phyloP scores from a whole-genome alignment of 2,113 vertebrate species.

The Lophotis ruficrista region DNA sequence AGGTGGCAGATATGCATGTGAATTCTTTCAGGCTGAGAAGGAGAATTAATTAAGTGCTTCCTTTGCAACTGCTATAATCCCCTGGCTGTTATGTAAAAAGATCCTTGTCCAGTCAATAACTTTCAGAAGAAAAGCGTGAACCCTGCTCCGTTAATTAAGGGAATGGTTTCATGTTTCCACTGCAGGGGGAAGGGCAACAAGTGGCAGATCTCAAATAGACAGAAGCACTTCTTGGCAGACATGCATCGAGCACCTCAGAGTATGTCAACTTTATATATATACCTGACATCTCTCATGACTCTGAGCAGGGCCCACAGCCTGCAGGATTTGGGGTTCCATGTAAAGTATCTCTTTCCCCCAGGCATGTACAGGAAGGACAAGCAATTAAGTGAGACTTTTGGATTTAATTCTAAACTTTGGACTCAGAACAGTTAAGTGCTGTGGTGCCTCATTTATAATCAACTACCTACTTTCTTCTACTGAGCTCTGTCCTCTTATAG shows the following conservation, averaged over 20 bases:
- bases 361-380: not conserved
- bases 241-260: not conserved
- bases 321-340: not conserved
- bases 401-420: not conserved
- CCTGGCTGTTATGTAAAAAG: not conserved
- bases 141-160: not conserved
- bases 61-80: not conserved
- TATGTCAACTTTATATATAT: not conserved
- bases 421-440: not conserved
- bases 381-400: not conserved
- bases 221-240: not conserved
- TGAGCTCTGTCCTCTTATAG: not conserved
- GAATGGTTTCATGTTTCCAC: not conserved
- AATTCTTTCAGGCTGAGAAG: slow-evolving; percentile 15
- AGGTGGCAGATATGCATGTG: not conserved
- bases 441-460: not conserved
- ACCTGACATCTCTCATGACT: not conserved
- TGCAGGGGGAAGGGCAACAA: not conserved
- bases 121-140: not conserved
- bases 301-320: not conserved
- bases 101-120: not conserved
- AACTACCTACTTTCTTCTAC: not conserved
- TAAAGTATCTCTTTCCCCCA: not conserved
- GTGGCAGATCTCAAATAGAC: not conserved
- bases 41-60: slow-evolving; percentile 1